Evolutionary conservation across 35 echinoderm and acorn worm genomes (phyloP), one percentile per base, ranked within the genome.

Genomic region (Amphiura filiformis): DNA sequence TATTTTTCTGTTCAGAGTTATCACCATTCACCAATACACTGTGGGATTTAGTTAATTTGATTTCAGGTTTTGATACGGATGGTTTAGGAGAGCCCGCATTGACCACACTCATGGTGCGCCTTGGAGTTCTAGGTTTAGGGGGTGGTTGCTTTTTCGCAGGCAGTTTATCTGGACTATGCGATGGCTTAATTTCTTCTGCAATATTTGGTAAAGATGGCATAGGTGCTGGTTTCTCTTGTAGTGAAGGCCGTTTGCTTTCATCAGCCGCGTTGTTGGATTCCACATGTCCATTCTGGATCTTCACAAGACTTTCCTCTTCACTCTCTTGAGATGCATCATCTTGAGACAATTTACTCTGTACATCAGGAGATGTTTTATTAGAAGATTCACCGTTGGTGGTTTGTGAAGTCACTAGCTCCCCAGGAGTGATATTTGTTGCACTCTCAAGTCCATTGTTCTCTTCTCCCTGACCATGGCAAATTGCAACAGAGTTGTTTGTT

Each of bases 361-460:
- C n/a, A n/a, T 47, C 41, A 47, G 41, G 41, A 47, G 41, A 9
- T 47, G 41, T 9, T 17, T 47, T 47, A 47, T 47, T 47, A 47
- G 41, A n/a, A n/a, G 41, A 17, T 47, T 47, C 41, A 47, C 5
- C 41, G n/a, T n/a, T n/a, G 4, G 17, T 47, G 41, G 41, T 4
- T 47, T 47, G 5, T 47, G 41, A 47, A 70, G 4, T 70, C 11
- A 70, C 61, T 15, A 26, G 61, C 28, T 70, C 61, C 3, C 35
- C 33, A 35, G 39, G 34, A 34, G 83, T 34, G 31, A 33, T 22
- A 37, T 36, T 40, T 3, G 56, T 35, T 31, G 28, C 44, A 37
- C 83, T 34, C 83, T 36, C 56, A 40, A 85, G 31, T 30, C 83
- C 83, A 2, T 31, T 65, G 31, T 70, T 35, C 65, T 70, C 37